Evolutionary conservation across 2,113 vertebrate species (phyloP), one percentile per base, ranked within the genome.

Genomic region (Xiphias gladius): DNA sequence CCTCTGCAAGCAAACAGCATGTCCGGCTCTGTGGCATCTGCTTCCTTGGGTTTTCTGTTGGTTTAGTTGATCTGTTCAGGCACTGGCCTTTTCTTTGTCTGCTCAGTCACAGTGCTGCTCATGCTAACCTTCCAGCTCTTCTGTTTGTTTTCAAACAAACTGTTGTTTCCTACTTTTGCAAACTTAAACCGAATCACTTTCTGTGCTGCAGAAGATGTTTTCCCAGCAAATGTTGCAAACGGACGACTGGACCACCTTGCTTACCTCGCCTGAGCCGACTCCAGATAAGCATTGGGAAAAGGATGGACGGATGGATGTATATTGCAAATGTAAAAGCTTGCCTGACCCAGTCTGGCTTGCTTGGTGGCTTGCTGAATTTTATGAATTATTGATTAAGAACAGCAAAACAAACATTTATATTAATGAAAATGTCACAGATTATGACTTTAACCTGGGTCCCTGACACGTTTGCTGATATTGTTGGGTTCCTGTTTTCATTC

Each of bases 31-130:
- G 64, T 74, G 76, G 85, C 79, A 66, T 85, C 82, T 79, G 65
- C 63, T 73, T 67, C 52, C 20, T 69, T 67, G 62, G 75, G 80
- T 85, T 74, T 73, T 46, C 69, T 81, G 54, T 83, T 83, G 28
- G 63, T 80, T 39, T 52, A 37, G 80, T 35, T 75, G 69, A 83
- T 73, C 50, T 69, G 80, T 76, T 73, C 4, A 20, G 50, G 50
- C 81, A n/a, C 26, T 39, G 70, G 71, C 41, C 17, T 52, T 68
- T 54, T 62, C 35, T 63, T n/a, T 22, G 4, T 73, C 26, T 64
- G 69, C 70, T 64, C 64, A 50, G 41, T 70, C 59, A 73, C 58
- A n/a, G 26, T 24, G 41, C 73, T 41, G 67, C 61, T 79, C 46
- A 52, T 48, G 55, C 17, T 71, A 37, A 37, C 39, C 22, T 24